Conservation (phyloP, 2,113 vertebrate species). For the Urocitellus parryii region DNA sequence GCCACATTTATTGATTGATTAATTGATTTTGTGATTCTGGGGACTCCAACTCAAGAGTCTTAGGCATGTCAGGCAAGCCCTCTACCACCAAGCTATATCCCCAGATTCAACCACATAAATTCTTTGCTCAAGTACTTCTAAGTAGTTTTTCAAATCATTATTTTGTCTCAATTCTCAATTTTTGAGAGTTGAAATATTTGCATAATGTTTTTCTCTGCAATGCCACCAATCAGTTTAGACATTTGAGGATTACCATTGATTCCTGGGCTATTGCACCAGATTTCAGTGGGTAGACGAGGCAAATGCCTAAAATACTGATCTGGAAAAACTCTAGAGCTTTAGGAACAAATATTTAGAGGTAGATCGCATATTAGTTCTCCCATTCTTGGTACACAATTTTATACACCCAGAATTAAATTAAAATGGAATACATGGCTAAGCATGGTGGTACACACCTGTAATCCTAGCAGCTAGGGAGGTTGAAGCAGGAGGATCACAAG, state of each 20-base stretch:
- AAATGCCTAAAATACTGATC: background rate
- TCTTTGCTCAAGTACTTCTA: background rate
- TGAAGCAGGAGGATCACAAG: too few species aligned
- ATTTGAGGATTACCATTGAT: background rate
- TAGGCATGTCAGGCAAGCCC: background rate
- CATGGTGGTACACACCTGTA: too few species aligned
- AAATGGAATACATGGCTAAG: background rate
- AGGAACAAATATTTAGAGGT: constrained; percentile 47
- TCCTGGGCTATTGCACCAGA: background rate
- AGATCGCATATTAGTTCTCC: background rate
- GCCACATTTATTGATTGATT: background rate
- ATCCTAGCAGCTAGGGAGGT: too few species aligned
- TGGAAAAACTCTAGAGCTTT: background rate
- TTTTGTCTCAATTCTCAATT: background rate
- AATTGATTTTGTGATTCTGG: background rate
- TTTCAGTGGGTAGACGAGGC: background rate
- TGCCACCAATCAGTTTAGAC: background rate
- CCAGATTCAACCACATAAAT: background rate
- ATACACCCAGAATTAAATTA: background rate
- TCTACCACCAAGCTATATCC: background rate
- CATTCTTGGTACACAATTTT: constrained; percentile 1
- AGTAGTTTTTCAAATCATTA: background rate
- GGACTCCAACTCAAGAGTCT: background rate
- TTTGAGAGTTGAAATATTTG: constrained; percentile 33
- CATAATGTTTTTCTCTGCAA: background rate